These are phyloP conservation scores for Molossus alvarezi DNA, from an alignment of 2,797 vertebrate species.

Conservation along the genomic window DNA sequence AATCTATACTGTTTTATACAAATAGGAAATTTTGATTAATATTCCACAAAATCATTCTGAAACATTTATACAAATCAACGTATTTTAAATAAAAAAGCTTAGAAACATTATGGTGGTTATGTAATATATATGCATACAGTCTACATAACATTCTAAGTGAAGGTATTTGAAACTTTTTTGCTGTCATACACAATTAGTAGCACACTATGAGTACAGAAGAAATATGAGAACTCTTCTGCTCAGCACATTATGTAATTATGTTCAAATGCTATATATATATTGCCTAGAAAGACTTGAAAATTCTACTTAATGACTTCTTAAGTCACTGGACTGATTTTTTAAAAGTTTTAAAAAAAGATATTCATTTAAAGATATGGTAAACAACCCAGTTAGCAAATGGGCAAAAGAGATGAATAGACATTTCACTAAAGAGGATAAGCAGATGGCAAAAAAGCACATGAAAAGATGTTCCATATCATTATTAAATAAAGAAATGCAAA, in stretches of 20 bases:
- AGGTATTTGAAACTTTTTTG: slow-evolving; percentile 39
- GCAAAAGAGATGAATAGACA: slow-evolving; percentile 5
- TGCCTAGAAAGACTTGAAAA: slow-evolving; percentile 46
- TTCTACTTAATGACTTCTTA: slow-evolving; percentile 56
- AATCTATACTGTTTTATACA: slow-evolving; percentile 64
- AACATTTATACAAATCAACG: slow-evolving; percentile 31
- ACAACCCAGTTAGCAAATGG: slow-evolving; percentile 22
- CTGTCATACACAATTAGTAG: background rate
- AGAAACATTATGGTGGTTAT: slow-evolving; percentile 46
- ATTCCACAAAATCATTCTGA: slow-evolving; percentile 67
- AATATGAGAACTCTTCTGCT: background rate
- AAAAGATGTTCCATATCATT: slow-evolving; percentile 20
- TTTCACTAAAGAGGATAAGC: background rate
- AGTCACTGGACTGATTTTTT: slow-evolving; percentile 33
- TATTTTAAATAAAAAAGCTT: slow-evolving; percentile 68
- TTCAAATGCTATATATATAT: slow-evolving; percentile 34
- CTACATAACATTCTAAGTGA: slow-evolving; percentile 43
- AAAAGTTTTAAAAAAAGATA: slow-evolving; percentile 11
- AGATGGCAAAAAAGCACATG: background rate
- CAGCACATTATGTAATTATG: slow-evolving; percentile 3
- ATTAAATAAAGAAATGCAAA: background rate
- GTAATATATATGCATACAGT: background rate
- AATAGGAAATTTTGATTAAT: slow-evolving; percentile 63
- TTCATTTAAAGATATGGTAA: slow-evolving; percentile 47
- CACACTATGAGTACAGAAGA: background rate